Evolutionary conservation across 2,113 vertebrate genomes (phyloP), one percentile per base, ranked within the genome.

Genomic region (Amblyornis subalaris): DNA sequence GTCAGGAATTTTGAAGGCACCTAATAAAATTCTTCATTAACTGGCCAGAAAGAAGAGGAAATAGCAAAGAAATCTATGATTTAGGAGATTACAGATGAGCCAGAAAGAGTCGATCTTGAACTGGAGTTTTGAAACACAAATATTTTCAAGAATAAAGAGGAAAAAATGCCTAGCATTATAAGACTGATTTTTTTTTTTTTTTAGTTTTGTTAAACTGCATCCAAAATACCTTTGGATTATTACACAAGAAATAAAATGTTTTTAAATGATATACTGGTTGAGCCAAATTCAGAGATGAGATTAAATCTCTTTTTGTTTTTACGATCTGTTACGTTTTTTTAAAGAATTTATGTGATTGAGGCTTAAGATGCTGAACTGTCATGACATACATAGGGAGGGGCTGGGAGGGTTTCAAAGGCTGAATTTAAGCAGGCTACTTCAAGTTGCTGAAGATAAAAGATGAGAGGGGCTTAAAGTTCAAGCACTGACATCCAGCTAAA

Each of bases 401-500:
- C 25, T 78, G 42, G 61, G 61, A 82, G 76, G 13, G 40, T 86
- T 92, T 94, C 87, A 87, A 85, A 94, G 60, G 47, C 64, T 85
- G 48, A 85, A 65, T 87, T 95, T 70, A 89, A 90, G 50, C 70
- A 76, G 58, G 54, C 19, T 95, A 40, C 78, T 92, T 89, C 78
- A 91, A 89, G 35, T 75, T 83, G 36, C 12, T 94, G 54, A 85
- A 96, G 71, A 80, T 77, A 83, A 89, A 95, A 88, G 88, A 85
- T 90, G 88, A 90, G 64, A 33, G 64, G 35, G 67, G 23, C 51
- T 83, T 81, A 72, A 73, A 91, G 78, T 95, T 96, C 92, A 96
- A 91, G 64, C n/a, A 67, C 66, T 14, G 71, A 82, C 72, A 91
- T 80, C 62, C 62, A 91, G 35, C 58, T 93, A 88, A 91, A 96